Base-by-base conservation (phyloP, 2,797 vertebrate species). In the Tapera naevia region DNA sequence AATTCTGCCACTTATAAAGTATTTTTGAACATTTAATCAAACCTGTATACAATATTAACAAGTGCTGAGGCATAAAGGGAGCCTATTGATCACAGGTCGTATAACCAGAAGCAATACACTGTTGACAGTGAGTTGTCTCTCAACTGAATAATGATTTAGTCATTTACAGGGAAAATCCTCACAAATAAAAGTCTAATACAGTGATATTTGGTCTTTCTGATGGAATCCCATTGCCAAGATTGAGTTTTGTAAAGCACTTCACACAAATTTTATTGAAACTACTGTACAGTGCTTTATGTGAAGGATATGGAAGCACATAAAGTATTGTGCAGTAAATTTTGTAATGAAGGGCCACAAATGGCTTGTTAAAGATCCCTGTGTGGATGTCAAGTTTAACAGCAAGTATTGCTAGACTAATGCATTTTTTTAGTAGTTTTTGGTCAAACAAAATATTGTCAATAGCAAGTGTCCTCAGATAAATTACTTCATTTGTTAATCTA, bases 201-300 rank as follows among this genome's bases (percentile, higher is more conserved):
- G 41, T 85, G 93, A 87, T 80, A 50, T 62, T 91, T 2, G 0
- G 74, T 91, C 89, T 92, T 96, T 66, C 74, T 76, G 88, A 88
- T 72, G 91, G 81, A 91, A 95, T 85, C 73, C 69, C 65, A 39
- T 79, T 88, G 86, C 81, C n/a, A 19, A 91, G 93, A 87, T 33
- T 48, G 83, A 88, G 82, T 91, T 94, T 86, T 91, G 83, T 87
- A 91, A 93, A 95, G 86, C 79, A 91, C 43, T 91, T 92, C 83
- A 66, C 79, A 95, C 91, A 92, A 89, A 92, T 97, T 97, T 97
- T 97, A 96, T 94, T 91, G 94, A 95, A 97, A 94, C 73, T 93
- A 91, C 81, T 89, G 89, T 93, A 93, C 56, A 93, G 81, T 80
- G 62, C 89, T 96, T 96, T 95, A 95, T 96, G 94, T 93, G 94